Base-by-base conservation (phyloP, 2,888 invertebrate species). In the Eurytoma adleriae region DNA sequence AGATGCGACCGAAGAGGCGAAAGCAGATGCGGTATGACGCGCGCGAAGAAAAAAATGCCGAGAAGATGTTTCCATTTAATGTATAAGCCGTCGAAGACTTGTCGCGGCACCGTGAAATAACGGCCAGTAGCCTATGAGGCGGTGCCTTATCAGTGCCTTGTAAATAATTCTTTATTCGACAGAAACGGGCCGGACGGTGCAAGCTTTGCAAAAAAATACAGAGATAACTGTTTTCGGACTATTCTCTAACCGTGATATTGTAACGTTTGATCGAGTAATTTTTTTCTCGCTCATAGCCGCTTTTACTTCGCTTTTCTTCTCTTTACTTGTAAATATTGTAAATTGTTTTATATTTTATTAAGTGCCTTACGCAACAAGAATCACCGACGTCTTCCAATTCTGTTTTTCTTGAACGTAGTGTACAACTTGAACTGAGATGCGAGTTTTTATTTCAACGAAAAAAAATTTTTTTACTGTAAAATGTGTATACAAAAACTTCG, bases 301-400 rank as follows among this genome's bases (percentile, higher is more conserved):
- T 73, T 67, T 40, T 57, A 72, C 62, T 78, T 69, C 64, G 13
- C 73, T 69, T 18, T 69, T 56, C 75, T 57, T 64, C 68, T 50
- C 52, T 50, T 61, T 77, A 30, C 5, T 72, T 86, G 83, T 84
- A 85, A 75, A 84, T 85, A 84, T 20, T 81, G 62, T 74, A 81
- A 84, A 70, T 86, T 85, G 86, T 87, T 84, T 87, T 85, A 88
- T 72, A 69, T 69, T 74, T 79, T 81, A 74, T 75, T 90, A 90
- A 90, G 90, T 90, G 90, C 90, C 90, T 90, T 90, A 89, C 85
- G 87, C 90, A 90, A 90, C 90, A 90, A 90, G 89, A 90, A 90
- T 90, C 90, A 90, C 89, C 87, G 86, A 88, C 84, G 90, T 90
- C 90, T 90, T 90, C 90, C 90, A 90, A 84, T 89, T 89, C 84